These are phyloP conservation scores for Cariama cristata DNA, from an alignment of 2,113 vertebrate species.

Conservation along the genomic window DNA sequence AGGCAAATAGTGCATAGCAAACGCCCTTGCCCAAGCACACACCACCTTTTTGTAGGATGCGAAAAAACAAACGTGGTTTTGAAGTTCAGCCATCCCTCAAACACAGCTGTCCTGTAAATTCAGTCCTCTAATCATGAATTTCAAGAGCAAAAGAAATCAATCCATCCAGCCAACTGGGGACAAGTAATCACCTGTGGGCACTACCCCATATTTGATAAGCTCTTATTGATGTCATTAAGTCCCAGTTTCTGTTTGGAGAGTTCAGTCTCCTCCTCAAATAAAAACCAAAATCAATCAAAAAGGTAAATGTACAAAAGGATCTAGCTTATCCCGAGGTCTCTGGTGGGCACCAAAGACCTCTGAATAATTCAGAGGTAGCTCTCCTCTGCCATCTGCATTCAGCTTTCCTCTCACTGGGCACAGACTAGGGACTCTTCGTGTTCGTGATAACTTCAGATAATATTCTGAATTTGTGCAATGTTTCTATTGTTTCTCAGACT, in stretches of 20 bases:
- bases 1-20: accelerated
- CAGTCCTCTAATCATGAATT: not conserved
- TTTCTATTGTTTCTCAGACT: not conserved
- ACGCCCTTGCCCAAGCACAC: not conserved
- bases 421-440: not conserved
- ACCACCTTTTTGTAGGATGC: accelerated
- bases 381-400: not conserved
- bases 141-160: not conserved
- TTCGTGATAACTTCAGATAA: not conserved
- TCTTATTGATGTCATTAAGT: not conserved
- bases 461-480: not conserved
- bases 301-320: not conserved
- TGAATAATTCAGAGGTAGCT: not conserved
- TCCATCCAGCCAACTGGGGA: not conserved
- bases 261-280: not conserved
- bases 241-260: not conserved
- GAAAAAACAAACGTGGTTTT: not conserved
- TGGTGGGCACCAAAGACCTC: not conserved
- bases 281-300: not conserved
- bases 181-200: not conserved
- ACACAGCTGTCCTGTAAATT: not conserved
- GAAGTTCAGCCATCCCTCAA: not conserved
- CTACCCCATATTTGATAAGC: not conserved
- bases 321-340: not conserved
- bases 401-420: not conserved